Conservation (phyloP, 2,888 invertebrate genomes). For the Ceriagrion tenellum region DNA sequence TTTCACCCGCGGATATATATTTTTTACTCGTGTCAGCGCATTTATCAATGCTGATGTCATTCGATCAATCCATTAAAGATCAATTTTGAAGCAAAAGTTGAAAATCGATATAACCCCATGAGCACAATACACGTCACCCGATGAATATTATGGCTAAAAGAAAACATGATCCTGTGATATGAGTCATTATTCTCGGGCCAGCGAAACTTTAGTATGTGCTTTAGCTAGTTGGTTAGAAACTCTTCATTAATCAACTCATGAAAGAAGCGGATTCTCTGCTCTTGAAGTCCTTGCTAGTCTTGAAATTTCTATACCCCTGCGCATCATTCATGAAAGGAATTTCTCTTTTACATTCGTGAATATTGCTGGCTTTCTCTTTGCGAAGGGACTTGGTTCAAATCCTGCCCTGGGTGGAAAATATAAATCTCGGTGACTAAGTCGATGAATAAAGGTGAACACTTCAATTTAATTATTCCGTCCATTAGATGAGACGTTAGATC, state of each 20-base stretch:
- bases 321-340: too few species aligned
- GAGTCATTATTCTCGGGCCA: background rate
- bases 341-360: too few species aligned
- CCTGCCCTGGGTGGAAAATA: too few species aligned
- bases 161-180: background rate
- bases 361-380: too few species aligned
- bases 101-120: background rate
- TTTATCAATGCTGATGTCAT: constrained; percentile 1
- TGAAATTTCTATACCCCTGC: background rate
- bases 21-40: background rate
- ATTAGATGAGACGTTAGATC: too few species aligned
- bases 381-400: too few species aligned
- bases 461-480: too few species aligned
- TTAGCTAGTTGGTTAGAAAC: background rate
- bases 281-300: background rate
- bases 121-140: background rate
- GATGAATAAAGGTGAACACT: too few species aligned
- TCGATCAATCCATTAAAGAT: background rate
- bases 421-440: too few species aligned
- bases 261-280: background rate
- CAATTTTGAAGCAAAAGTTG: background rate
- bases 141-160: background rate
- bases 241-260: background rate
- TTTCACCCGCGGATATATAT: background rate
- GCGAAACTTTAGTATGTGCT: background rate